Percentiles rank a stretch among this genome's conserved stretches.
phyloP scores from a whole-genome alignment of 2,888 invertebrate genomes.

The Tupiocoris notatus region DNA sequence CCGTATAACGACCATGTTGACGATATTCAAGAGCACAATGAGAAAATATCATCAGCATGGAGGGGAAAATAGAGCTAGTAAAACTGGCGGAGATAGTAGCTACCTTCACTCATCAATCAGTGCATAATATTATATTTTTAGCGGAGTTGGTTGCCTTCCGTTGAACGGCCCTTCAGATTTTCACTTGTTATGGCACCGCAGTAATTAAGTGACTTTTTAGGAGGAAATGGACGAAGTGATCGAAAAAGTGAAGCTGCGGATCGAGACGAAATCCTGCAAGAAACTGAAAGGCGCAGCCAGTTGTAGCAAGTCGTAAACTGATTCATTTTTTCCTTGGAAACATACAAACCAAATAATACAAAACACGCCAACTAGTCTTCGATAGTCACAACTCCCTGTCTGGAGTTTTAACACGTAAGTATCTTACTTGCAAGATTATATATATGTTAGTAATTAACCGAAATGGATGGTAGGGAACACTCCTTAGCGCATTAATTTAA shows the following conservation, averaged over 20 bases:
- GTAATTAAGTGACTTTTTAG: slow-evolving; percentile 51
- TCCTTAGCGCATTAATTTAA: too few species aligned
- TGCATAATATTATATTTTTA: too few species aligned
- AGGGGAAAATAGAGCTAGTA: too few species aligned
- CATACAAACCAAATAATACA: slow-evolving; percentile 26
- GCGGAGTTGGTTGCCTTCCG: too few species aligned
- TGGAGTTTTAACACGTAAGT: background rate
- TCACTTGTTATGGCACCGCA: too few species aligned
- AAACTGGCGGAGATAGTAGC: too few species aligned
- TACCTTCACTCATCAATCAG: too few species aligned
- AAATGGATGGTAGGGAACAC: background rate
- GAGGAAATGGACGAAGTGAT: slow-evolving; percentile 57
- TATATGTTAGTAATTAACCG: background rate
- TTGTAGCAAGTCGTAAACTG: slow-evolving; percentile 22
- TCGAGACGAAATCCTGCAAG: slow-evolving; percentile 57
- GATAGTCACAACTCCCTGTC: slow-evolving; percentile 34
- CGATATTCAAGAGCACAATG: too few species aligned
- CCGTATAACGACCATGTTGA: too few species aligned
- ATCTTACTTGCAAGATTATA: background rate
- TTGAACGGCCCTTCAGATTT: too few species aligned
- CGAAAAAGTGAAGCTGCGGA: slow-evolving; percentile 56
- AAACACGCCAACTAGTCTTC: slow-evolving; percentile 37
- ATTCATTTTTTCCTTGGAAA: slow-evolving; percentile 7
- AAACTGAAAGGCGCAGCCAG: slow-evolving; percentile 47
- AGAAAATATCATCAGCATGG: too few species aligned